Evolutionary conservation across 2,113 vertebrate species (phyloP).

Genomic region (Pyxicephalus adspersus): DNA sequence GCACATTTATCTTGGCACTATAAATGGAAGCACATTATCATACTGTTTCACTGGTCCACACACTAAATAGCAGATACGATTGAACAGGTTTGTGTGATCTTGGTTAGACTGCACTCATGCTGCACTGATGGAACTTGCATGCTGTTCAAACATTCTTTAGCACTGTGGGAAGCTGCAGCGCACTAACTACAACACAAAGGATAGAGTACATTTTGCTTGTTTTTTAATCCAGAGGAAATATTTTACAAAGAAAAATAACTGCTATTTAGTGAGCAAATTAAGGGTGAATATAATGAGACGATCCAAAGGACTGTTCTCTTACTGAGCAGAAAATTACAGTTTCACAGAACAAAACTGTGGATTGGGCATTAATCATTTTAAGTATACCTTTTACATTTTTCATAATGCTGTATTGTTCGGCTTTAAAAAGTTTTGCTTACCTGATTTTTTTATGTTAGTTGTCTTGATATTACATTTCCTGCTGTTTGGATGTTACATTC

Average conservation of each 20-base stretch:
- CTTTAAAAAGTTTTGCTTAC: too few relatives aligned
- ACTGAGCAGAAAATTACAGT: slow-evolving; percentile 27
- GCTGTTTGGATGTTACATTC: too few relatives aligned
- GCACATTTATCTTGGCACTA: slow-evolving; percentile 12
- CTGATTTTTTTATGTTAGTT: background rate
- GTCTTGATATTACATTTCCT: too few relatives aligned
- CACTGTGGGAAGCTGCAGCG: slow-evolving; percentile 22
- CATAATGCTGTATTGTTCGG: background rate
- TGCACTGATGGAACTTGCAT: slow-evolving; percentile 29
- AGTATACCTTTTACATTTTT: slow-evolving; percentile 2
- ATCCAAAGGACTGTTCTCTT: background rate
- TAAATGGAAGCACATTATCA: background rate
- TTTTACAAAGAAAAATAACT: slow-evolving; percentile 20
- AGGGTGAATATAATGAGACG: slow-evolving; percentile 12
- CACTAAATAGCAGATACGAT: slow-evolving; percentile 28
- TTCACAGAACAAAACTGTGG: background rate
- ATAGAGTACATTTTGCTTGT: background rate
- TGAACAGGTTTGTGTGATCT: slow-evolving; percentile 12
- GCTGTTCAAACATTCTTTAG: slow-evolving; percentile 31
- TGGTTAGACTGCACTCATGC: slow-evolving; percentile 37
- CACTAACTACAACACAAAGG: slow-evolving; percentile 31
- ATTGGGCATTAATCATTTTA: slow-evolving; percentile 18
- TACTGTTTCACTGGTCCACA: slow-evolving; percentile 8
- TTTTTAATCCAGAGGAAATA: slow-evolving; percentile 35
- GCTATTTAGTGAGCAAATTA: slow-evolving; percentile 23